Evolutionary conservation across 1,140 invertebrate genomes (phyloP), one percentile per base, ranked within the genome.

Genomic region (Hypothenemus hampei): DNA sequence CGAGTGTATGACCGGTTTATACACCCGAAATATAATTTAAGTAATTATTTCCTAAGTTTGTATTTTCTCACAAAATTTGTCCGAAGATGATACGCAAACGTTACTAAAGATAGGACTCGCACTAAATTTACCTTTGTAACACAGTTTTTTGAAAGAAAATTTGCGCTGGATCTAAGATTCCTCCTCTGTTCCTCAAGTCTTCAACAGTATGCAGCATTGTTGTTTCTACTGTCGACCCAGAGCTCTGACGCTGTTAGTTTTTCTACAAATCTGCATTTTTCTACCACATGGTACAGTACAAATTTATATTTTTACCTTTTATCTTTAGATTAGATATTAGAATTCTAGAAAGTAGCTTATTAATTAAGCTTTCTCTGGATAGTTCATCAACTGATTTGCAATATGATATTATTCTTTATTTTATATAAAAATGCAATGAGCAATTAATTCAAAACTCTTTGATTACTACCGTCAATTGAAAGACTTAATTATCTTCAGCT

Each of bases 211-310:
- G 66, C 65, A 65, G 62, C 62, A 67, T 66, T 69, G 62, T 63
- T 54, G 62, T 58, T 65, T 63, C 59, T 60, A 66, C 60, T 62
- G 61, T 51, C 61, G 68, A 52, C 62, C 65, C 46, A 58, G 69
- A 64, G 65, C 65, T 47, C 59, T 69, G 60, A 64, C 66, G 57
- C 57, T 69, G 59, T 54, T 69, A 65, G 59, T 71, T 56, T 63
- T 68, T 60, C 68, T 69, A 57, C 62, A 66, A 63, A 66, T 69
- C 66, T 69, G 65, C 60, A 62, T 69, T 54, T 66, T 63, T 62
- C 67, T 71, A 62, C 69, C 69, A 61, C 63, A 69, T 58, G 69
- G 69, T 70, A 70, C 49, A 61, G 18, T 26, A 50, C 35, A 53
- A 40, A 18, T 40, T 39, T 50, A 6, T 31, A 21, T 51, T 43